Evolutionary conservation across 2,797 vertebrate species (phyloP), one percentile per base, ranked within the genome.

Genomic region (Luscinia megarhynchos): DNA sequence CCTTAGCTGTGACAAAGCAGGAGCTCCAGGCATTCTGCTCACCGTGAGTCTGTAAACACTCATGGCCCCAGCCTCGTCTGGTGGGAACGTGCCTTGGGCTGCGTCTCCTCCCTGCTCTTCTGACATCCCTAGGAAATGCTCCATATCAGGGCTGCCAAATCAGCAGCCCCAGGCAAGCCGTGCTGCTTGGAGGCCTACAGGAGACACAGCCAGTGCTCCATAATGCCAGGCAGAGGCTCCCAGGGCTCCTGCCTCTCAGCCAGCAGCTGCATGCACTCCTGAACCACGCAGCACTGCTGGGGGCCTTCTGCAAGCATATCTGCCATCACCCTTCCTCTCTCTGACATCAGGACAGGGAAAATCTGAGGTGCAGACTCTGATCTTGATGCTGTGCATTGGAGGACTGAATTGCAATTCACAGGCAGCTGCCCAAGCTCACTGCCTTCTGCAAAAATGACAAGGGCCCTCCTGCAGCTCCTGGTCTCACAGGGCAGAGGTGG

Each of bases 71-170:
- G 69, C 41, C 54, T 20, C 54, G 46, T 15, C 66, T 24, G 0
- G 1, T 0, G 1, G 32, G 16, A 62, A 64, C 0, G 0, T 29
- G 79, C 75, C 61, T 51, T 23, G 57, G 82, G 82, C 72, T 74
- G 61, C 1, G 0, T 41, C 69, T 81, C 36, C 24, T 79, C 45
- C 55, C 59, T 36, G 74, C 67, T 81, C 27, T 41, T 59, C 45
- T 13, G 48, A 70, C 79, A 93, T 63, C 63, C 30, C 34, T 54
- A 36, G 67, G 92, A 94, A 95, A 89, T 36, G 61, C 23, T 90
- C 41, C 0, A 4, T 61, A 80, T 11, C 76, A 4, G 11, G 6
- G 69, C 69, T 93, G 92, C 74, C 66, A 64, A 74, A 69, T 81
- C 87, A 90, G 94, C 87, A 90, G 68, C 73, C 51, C 45, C 17